phyloP scores from a whole-genome alignment of 2,888 invertebrate species.

The Lordiphosa andalusiaca region DNA sequence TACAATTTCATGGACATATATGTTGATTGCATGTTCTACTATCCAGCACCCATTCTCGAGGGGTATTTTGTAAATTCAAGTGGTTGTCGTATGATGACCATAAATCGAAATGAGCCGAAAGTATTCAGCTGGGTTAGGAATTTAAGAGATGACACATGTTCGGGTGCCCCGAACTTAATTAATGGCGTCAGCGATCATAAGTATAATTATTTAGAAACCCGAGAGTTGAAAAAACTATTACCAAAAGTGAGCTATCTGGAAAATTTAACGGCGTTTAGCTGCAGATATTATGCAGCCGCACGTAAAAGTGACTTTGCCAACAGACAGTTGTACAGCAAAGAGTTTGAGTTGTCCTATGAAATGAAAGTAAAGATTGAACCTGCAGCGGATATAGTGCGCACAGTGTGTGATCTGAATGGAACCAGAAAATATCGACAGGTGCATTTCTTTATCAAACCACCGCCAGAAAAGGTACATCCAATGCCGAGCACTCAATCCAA shows the following conservation, averaged over 20 bases:
- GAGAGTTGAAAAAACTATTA: background rate
- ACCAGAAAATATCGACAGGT: constrained; percentile 2
- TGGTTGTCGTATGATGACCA: constrained; percentile 19
- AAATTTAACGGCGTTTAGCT: background rate
- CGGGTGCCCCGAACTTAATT: background rate
- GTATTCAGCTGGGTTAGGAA: background rate
- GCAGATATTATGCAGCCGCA: constrained; percentile 16
- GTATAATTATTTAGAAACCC: constrained; percentile 11
- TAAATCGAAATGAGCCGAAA: background rate
- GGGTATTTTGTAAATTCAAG: constrained; percentile 13
- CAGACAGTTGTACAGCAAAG: background rate
- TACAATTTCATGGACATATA: constrained; percentile 8
- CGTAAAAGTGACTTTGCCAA: constrained; percentile 16
- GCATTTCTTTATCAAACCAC: constrained; percentile 14
- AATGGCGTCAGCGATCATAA: background rate
- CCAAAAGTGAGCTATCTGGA: no score
- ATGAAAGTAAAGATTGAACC: constrained; percentile 10
- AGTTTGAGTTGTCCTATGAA: background rate
- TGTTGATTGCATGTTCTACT: constrained; percentile 5
- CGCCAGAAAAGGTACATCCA: background rate
- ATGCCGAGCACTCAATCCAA: background rate
- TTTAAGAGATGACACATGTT: background rate
- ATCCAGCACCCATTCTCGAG: constrained; percentile 2
- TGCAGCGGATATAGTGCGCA: constrained; percentile 14
- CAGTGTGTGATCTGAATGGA: constrained; percentile 1